phyloP scores from a whole-genome alignment of 2,113 vertebrate species.

The Garra rufa region DNA sequence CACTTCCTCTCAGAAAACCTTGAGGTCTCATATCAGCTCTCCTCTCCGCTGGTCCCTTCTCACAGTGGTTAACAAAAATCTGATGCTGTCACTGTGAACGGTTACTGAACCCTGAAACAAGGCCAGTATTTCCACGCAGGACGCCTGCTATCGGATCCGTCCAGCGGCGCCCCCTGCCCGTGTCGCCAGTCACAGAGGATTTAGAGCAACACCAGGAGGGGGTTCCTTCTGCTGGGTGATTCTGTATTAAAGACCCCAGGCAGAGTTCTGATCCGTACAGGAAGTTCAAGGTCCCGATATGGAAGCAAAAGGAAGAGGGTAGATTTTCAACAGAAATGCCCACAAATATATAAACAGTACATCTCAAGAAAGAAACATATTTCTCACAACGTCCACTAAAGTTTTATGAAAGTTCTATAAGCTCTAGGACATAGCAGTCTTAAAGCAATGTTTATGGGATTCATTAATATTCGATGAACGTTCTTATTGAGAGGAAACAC shows the following conservation, averaged over 20 bases:
- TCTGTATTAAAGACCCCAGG: not conserved
- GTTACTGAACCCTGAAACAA: constrained; percentile 27
- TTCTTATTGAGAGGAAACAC: too few species aligned
- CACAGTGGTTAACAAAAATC: constrained; percentile 6
- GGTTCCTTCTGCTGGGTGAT: not conserved
- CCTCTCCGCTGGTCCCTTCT: not conserved
- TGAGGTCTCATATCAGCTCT: not conserved
- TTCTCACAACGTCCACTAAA: too few species aligned
- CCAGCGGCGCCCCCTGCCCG: constrained; percentile 5
- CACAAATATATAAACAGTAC: not conserved
- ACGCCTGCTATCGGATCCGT: constrained; percentile 28
- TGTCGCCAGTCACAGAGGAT: not conserved
- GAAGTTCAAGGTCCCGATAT: not conserved
- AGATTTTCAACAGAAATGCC: not conserved
- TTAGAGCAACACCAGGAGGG: constrained; percentile 4
- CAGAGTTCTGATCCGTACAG: not conserved
- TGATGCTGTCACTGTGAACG: constrained; percentile 12
- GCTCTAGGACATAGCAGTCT: too few species aligned
- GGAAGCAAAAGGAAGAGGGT: not conserved
- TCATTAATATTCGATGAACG: too few species aligned
- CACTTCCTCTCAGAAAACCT: not conserved
- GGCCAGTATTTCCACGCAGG: constrained; percentile 15
- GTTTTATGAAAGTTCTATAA: too few species aligned
- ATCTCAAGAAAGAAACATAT: too few species aligned
- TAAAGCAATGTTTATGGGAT: too few species aligned